Conservation (phyloP, 1,140 invertebrate species). For the Colletes gigas region DNA sequence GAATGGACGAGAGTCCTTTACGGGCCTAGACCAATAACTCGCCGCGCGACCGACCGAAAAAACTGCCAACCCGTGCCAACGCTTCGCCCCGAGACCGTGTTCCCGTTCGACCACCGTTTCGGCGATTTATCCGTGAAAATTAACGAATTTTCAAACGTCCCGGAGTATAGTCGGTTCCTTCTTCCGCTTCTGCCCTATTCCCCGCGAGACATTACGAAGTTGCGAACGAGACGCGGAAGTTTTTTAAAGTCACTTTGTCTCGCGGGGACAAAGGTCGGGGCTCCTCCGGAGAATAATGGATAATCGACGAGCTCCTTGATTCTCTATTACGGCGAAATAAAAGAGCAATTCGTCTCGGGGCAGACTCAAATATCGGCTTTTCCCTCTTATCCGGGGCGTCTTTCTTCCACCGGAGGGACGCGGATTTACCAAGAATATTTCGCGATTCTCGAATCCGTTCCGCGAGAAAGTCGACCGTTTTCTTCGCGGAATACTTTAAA, state of each 20-base stretch:
- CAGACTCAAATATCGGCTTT: conserved; percentile 60
- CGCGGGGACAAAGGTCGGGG: conserved; percentile 61
- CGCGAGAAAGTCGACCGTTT: background rate
- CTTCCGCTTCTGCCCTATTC: background rate
- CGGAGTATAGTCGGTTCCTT: no score
- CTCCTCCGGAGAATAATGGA: conserved; percentile 74
- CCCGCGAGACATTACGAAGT: conserved; percentile 42
- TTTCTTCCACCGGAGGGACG: conserved; percentile 21
- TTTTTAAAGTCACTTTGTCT: conserved; percentile 71
- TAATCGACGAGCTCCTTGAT: conserved; percentile 69
- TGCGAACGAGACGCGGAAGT: conserved; percentile 62
- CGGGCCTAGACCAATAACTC: conserved; percentile 57
- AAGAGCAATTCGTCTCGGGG: conserved; percentile 62
- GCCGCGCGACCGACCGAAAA: conserved; percentile 34
- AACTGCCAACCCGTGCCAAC: conserved; percentile 25
- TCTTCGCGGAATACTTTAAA: no score
- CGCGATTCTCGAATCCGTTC: conserved; percentile 15
- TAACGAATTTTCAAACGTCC: conserved; percentile 28
- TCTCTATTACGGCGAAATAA: conserved; percentile 66
- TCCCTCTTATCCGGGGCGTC: conserved; percentile 34
- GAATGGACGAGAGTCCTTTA: conserved; percentile 58
- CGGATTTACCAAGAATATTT: conserved; percentile 28
- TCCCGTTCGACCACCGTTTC: conserved; percentile 1
- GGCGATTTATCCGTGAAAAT: background rate
- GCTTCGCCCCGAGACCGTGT: background rate